Conservation (phyloP, 1,140 invertebrate species). For the Diploscapter pachys region DNA sequence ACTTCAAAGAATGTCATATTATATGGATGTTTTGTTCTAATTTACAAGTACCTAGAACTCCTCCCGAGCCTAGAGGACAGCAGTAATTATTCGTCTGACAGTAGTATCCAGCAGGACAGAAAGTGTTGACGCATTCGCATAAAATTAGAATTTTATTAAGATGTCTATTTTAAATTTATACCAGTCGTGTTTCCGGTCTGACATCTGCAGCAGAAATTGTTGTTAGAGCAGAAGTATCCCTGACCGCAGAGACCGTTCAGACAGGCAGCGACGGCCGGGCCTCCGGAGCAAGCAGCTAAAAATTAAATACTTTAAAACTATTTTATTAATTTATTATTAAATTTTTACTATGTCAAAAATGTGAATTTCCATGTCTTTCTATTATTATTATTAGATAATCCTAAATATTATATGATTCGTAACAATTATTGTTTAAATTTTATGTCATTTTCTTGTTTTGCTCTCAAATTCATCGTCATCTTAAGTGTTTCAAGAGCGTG, state of each 20-base stretch:
- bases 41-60: slow-evolving; percentile 21
- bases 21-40: not conserved
- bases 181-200: slow-evolving; percentile 36
- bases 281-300: slow-evolving; percentile 41
- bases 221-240: slow-evolving; percentile 39
- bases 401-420: not conserved
- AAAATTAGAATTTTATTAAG: slow-evolving; percentile 9
- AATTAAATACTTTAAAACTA: not conserved
- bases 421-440: not conserved
- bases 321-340: too few relatives aligned
- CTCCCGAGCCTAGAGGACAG: slow-evolving; percentile 40
- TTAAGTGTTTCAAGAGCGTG: too few relatives aligned
- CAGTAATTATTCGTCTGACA: slow-evolving; percentile 43
- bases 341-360: too few relatives aligned
- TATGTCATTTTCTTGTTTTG: slow-evolving; percentile 11
- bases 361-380: too few relatives aligned
- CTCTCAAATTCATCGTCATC: not conserved
- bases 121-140: slow-evolving; percentile 35
- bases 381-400: not conserved
- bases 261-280: slow-evolving; percentile 39
- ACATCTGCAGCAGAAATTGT: slow-evolving; percentile 42
- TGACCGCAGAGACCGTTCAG: slow-evolving; percentile 41
- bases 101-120: slow-evolving; percentile 37
- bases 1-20: not conserved
- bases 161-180: not conserved